Base-by-base conservation (phyloP, 2,888 invertebrate genomes). In the Cartodere bifasciata region DNA sequence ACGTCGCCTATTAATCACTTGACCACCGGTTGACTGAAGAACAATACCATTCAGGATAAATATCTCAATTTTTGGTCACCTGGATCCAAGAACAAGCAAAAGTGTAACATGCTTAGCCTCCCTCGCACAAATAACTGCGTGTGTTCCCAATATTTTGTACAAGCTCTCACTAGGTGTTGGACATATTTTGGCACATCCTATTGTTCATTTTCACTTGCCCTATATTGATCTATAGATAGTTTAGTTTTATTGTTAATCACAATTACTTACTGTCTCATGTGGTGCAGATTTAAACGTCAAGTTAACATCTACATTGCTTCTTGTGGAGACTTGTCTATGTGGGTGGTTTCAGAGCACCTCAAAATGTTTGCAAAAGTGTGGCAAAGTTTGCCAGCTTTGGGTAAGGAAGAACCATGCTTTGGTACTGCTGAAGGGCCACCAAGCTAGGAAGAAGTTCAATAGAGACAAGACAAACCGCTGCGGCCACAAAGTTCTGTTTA, bases 401-500 rank as follows among this genome's bases (percentile, higher is more conserved):
- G 23, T 9, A 23, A 23, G n/a, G 5, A 23, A 7, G 10, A n/a
- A 13, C 20, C 13, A 16, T 31, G 24, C n/a, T 44, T 43, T 35
- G 38, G 35, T 34, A 35, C 44, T 36, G 35, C 44, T 40, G 44
- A 25, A 24, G 37, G 40, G 36, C 39, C 39, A 41, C 40, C 41
- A 30, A 35, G 34, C 29, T 23, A 32, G 29, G 30, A 28, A 15
- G 21, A 34, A 32, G 29, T 29, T 29, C 36, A 29, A 39, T 14
- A n/a, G 9, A 16, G 46, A 50, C 47, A 48, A 48, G 47, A 40
- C 40, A 49, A 44, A 47, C 52, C 50, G 44, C 50, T 47, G 45
- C 43, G 43, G 46, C 52, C 53, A 46, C 52, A 52, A 50, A 49
- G 47, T 42, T 49, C 43, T 55, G 55, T 55, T 55, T 55, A 53